Evolutionary conservation across 2,888 invertebrate species (phyloP).

Genomic region (Pollenia amentaria): DNA sequence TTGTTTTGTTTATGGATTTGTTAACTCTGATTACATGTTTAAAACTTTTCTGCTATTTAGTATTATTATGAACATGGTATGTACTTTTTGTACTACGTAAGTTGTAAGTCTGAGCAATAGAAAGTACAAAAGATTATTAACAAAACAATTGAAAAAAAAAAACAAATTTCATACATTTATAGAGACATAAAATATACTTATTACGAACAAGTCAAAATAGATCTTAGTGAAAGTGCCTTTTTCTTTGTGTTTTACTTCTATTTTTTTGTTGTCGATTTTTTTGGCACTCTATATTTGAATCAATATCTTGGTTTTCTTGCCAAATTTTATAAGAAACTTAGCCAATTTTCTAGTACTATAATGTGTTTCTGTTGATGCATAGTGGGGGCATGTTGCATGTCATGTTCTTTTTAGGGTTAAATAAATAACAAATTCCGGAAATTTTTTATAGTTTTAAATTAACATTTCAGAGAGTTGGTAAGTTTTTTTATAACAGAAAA

Average conservation of each 20-base stretch:
- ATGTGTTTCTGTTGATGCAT: neutral
- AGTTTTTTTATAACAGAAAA: no score
- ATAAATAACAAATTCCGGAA: neutral
- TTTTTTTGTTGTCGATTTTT: slow-evolving; percentile 10
- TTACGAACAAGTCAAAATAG: slow-evolving; percentile 2
- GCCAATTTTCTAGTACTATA: slow-evolving; percentile 8
- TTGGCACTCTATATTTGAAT: slow-evolving; percentile 29
- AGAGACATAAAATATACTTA: neutral
- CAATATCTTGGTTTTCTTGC: slow-evolving; percentile 35
- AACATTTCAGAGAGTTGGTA: neutral
- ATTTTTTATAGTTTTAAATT: neutral
- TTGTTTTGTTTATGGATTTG: slow-evolving; percentile 17
- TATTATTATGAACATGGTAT: slow-evolving; percentile 27
- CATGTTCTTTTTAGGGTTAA: neutral
- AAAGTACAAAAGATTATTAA: slow-evolving; percentile 37
- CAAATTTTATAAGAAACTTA: slow-evolving; percentile 22
- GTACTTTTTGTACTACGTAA: neutral
- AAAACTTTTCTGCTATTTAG: slow-evolving; percentile 9
- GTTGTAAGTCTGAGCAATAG: slow-evolving; percentile 21
- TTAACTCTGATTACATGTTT: slow-evolving; percentile 60
- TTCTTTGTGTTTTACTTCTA: slow-evolving; percentile 9
- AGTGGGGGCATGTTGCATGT: neutral
- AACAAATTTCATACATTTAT: neutral
- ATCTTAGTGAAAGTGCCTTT: slow-evolving; percentile 51
- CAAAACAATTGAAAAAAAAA: neutral